Percentiles rank a stretch among this genome's conserved stretches.
phyloP scores from a whole-genome alignment of 1,140 invertebrate species.

The Aplysia californica region DNA sequence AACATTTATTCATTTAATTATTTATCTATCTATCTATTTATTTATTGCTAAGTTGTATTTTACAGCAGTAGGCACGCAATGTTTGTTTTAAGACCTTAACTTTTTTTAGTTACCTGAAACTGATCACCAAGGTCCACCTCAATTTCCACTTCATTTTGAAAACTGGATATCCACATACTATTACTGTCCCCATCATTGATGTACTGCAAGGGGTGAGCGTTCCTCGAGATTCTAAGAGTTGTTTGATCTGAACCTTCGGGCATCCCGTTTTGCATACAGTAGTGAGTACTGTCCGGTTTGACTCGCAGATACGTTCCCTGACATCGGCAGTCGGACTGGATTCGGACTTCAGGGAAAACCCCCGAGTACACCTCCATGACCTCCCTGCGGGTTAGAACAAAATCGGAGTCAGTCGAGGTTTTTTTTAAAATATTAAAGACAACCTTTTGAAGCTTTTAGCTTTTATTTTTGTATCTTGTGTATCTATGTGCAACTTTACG shows the following conservation, averaged over 20 bases:
- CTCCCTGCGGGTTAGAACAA: slow-evolving; percentile 57
- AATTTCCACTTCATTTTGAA: slow-evolving; percentile 50
- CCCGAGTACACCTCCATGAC: slow-evolving; percentile 56
- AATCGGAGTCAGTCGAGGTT: too few relatives aligned
- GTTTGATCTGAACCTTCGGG: slow-evolving; percentile 47
- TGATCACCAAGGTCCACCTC: slow-evolving; percentile 59
- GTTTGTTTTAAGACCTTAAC: too few relatives aligned
- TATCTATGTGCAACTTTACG: too few relatives aligned
- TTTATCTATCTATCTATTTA: too few relatives aligned
- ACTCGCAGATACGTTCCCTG: slow-evolving; percentile 55
- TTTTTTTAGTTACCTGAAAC: slow-evolving; percentile 58
- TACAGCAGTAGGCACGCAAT: too few relatives aligned
- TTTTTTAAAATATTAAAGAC: too few relatives aligned
- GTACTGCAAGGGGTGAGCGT: slow-evolving; percentile 58
- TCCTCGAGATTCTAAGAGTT: slow-evolving; percentile 45
- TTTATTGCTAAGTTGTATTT: too few relatives aligned
- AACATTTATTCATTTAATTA: too few relatives aligned
- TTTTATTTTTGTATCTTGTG: too few relatives aligned
- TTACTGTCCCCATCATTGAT: slow-evolving; percentile 62
- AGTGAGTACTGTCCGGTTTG: slow-evolving; percentile 48
- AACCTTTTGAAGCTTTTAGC: too few relatives aligned
- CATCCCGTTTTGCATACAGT: slow-evolving; percentile 63
- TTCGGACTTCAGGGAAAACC: slow-evolving; percentile 48
- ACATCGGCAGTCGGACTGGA: slow-evolving; percentile 61
- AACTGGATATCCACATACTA: slow-evolving; percentile 62